Base-by-base conservation (phyloP, 2,113 vertebrate genomes). In the Tringa solitaria region DNA sequence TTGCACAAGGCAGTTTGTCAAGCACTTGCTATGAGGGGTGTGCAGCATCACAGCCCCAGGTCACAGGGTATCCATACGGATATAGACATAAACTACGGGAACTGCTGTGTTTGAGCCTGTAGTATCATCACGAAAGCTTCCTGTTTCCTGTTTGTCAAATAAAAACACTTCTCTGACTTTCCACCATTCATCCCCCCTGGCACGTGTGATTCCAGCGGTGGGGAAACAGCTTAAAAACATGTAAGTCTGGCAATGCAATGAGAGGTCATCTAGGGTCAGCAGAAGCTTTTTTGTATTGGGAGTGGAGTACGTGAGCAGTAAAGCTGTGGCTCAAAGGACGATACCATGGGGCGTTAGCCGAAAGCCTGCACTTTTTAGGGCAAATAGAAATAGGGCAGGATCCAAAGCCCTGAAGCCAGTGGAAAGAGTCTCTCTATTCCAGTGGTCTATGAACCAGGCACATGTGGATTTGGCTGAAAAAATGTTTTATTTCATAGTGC, bases 391-490 rank as follows among this genome's bases (percentile, higher is more conserved):
- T 8, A 50, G n/a, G 12, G 46, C 35, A 84, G 56, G 27, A 92
- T 84, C 43, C 43, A 75, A 95, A 95, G 67, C 32, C 51, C 70
- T 85, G 91, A 90, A 88, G 89, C 56, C 84, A 89, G 84, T 43
- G 88, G 95, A 89, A 97, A 96, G 70, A 89, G 80, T 86, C 56
- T 45, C 35, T 87, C 43, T 96, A 95, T 94, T 95, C 87, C 89
- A 95, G 88, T 24, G 81, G 93, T 81, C 87, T 91, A 19, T 37
- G 79, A 95, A 92, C 33, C 12, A 87, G 48, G 45, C 70, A 75
- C 27, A 94, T 70, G 64, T 57, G 84, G 90, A 92, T 93, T 94
- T 96, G 95, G 84, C 64, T 90, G n/a, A 70, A 95, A 89, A 92
- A 90, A 79, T 32, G 27, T 70, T 89, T 82, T 37, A 81, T 92